These are phyloP conservation scores for Campylomormyrus numenius DNA, from an alignment of 2,113 vertebrate genomes.

Conservation along the genomic window DNA sequence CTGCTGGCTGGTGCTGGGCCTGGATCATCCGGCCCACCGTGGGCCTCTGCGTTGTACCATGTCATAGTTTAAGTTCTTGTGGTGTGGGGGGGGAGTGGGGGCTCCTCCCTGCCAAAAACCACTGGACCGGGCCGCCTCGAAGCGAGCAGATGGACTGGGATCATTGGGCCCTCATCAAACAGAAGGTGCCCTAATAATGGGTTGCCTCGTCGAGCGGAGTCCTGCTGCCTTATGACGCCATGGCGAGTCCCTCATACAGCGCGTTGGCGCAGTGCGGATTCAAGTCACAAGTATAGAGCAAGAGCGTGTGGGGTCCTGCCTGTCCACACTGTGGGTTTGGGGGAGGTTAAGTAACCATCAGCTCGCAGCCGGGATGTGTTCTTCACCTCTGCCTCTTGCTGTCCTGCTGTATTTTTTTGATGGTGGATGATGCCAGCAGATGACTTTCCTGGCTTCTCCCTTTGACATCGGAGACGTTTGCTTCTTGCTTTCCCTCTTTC, in stretches of 20 bases:
- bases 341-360: background rate
- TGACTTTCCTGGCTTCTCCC: background rate
- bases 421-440: background rate
- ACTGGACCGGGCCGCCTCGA: background rate
- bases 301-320: background rate
- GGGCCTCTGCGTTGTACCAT: background rate
- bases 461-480: background rate
- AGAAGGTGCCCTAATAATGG: background rate
- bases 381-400: background rate
- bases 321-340: background rate
- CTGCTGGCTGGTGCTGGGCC: background rate
- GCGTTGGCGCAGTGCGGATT: background rate
- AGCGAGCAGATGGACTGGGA: conserved; percentile 2
- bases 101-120: background rate
- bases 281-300: background rate
- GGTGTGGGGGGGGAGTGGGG: background rate
- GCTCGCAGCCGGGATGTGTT: background rate
- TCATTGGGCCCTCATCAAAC: background rate
- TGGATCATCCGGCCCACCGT: background rate
- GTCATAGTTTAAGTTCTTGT: background rate
- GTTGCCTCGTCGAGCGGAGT: background rate
- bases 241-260: background rate
- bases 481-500: background rate
- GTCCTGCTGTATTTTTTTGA: background rate
- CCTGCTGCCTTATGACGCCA: background rate